A percentile compares a stretch with the other conserved stretches of the same genome.
These are phyloP conservation scores for Acestrorhynchus altus DNA, from an alignment of 2,797 vertebrate species.

Conservation along the genomic window DNA sequence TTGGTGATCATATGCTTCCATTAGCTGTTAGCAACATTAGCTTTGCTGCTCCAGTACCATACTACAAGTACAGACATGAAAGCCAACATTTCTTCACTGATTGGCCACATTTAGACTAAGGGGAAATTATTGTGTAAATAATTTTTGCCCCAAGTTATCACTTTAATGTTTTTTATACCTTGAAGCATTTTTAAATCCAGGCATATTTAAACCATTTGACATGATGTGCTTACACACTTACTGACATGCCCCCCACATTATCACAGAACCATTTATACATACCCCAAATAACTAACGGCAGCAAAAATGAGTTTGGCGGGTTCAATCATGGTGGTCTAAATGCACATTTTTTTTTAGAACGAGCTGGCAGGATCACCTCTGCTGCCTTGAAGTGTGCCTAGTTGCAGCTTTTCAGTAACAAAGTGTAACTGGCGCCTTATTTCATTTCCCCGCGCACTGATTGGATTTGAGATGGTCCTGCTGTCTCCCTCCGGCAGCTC, in stretches of 20 bases:
- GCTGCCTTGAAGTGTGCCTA: constrained; percentile 47
- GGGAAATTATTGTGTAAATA: no score
- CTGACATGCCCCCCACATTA: background rate
- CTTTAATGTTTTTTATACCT: background rate
- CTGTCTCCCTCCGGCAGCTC: constrained; percentile 59
- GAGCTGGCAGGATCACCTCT: background rate
- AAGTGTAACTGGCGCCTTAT: constrained; percentile 70
- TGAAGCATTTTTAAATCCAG: background rate
- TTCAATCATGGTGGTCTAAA: constrained; percentile 15
- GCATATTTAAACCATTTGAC: background rate
- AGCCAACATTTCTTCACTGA: no score
- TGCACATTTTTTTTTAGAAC: background rate
- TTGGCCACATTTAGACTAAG: no score
- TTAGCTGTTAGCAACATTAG: background rate
- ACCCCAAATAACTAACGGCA: background rate
- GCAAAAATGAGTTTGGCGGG: background rate
- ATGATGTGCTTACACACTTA: background rate
- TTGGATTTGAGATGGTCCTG: constrained; percentile 77
- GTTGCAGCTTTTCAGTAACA: constrained; percentile 53
- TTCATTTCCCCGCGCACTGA: constrained; percentile 79
- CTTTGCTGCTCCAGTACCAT: no score
- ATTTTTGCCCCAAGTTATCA: background rate
- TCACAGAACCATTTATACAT: background rate
- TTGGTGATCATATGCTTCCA: background rate
- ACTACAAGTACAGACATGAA: no score